Base-by-base conservation (phyloP, 1,140 invertebrate genomes). In the Druon quercuslanigerum region DNA sequence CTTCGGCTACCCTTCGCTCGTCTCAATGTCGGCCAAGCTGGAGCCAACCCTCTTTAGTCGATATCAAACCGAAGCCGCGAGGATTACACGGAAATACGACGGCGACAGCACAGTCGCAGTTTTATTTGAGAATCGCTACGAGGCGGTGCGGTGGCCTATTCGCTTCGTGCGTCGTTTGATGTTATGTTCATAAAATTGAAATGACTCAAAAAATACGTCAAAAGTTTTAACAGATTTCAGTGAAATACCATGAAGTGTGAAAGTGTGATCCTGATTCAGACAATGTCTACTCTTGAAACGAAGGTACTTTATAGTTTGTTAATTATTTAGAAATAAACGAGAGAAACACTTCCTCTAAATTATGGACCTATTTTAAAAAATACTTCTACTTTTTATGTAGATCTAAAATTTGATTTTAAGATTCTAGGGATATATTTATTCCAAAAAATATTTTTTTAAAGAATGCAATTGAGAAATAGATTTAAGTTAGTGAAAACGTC, bases 1-100 rank as follows among this genome's bases (percentile, higher is more conserved):
- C 78, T 81, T 73, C 74, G 46, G 52, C 71, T 74, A 72, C 54
- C 72, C 71, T 70, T 76, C 74, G 73, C 76, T 76, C 70, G 71
- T 81, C 75, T 78, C 75, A 72, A 66, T 66, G 60, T 66, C 85
- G 79, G 74, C 80, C 77, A 82, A 77, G 25, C 25, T 33, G 5
- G 25, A 4, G 25, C 25, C 85, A 84, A 87, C 84, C 86, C 87
- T 82, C 80, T 84, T 85, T 84, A 89, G 88, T 90, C 88, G 84
- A 89, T 89, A 89, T 85, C 83, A 77, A 74, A 80, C 81, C 77
- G 72, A 74, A 81, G 81, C 76, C 60, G 12, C 57, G 16, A 33
- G 57, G 20, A 66, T 66, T 66, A 66, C 57, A 33, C 60, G 25
- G 60, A 66, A 66, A 25, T 33, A 66, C 60, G 60, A 66, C 33